Conservation (phyloP, 2,888 invertebrate genomes). For the Brachynemurus nebulosus region DNA sequence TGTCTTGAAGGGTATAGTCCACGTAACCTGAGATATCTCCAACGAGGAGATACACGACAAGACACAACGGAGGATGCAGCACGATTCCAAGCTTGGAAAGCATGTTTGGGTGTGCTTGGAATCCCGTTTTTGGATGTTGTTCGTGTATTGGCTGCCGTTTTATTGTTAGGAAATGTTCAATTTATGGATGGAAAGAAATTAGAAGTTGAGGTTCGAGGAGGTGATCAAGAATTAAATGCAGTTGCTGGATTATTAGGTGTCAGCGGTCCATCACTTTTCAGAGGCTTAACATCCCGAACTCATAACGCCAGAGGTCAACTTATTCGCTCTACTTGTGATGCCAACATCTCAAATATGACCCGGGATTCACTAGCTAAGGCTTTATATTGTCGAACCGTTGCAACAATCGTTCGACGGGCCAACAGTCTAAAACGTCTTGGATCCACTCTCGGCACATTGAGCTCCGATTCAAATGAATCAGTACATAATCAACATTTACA, state of each 20-base stretch:
- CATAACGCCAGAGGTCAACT: slow-evolving; percentile 65
- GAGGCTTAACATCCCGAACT: slow-evolving; percentile 72
- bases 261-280: slow-evolving; percentile 56
- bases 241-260: slow-evolving; percentile 75
- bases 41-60: slow-evolving; percentile 56
- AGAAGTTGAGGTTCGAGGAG: slow-evolving; percentile 65
- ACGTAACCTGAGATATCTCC: slow-evolving; percentile 68
- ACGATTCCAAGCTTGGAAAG: slow-evolving; percentile 81
- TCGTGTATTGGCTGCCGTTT: slow-evolving; percentile 76
- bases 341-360: slow-evolving; percentile 78
- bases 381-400: slow-evolving; percentile 85
- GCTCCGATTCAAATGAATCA: slow-evolving; percentile 85
- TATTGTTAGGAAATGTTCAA: slow-evolving; percentile 83
- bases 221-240: slow-evolving; percentile 71
- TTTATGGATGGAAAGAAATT: slow-evolving; percentile 63
- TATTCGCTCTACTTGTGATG: slow-evolving; percentile 67
- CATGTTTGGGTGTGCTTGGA: slow-evolving; percentile 76
- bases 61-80: slow-evolving; percentile 57
- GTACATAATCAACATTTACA: slow-evolving; percentile 56
- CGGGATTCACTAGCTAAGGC: slow-evolving; percentile 83
- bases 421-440: slow-evolving; percentile 81
- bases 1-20: slow-evolving; percentile 62
- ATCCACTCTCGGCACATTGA: slow-evolving; percentile 67
- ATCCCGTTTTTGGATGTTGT: slow-evolving; percentile 91
- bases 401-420: slow-evolving; percentile 83